Conservation (phyloP, 2,797 vertebrate genomes). For the Arnoldichthys spilopterus region DNA sequence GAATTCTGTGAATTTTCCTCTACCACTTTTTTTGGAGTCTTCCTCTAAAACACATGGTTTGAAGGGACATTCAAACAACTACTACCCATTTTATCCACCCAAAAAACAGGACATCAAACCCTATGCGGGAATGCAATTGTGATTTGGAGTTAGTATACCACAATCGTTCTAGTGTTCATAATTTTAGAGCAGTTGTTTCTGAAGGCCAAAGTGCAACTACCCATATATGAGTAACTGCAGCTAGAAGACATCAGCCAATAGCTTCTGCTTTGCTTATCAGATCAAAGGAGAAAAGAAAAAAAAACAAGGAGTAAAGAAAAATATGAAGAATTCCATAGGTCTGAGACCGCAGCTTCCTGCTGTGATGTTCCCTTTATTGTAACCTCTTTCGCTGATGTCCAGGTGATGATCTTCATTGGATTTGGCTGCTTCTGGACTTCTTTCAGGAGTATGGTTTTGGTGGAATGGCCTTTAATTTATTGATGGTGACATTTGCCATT, state of each 20-base stretch:
- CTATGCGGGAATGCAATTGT: too few relatives aligned
- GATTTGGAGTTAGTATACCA: not conserved
- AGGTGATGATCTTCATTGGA: constrained; percentile 87
- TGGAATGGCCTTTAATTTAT: constrained; percentile 83
- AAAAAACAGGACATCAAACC: too few relatives aligned
- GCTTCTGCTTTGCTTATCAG: constrained; percentile 65
- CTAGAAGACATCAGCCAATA: constrained; percentile 50
- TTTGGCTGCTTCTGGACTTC: constrained; percentile 85
- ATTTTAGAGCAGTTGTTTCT: not conserved
- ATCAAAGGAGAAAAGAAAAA: constrained; percentile 46
- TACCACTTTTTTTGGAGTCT: too few relatives aligned
- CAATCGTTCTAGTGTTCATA: too few relatives aligned
- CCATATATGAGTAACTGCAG: constrained; percentile 19
- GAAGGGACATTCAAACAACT: too few relatives aligned
- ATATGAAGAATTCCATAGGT: constrained; percentile 63
- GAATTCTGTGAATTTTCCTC: too few relatives aligned
- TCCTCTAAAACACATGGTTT: too few relatives aligned
- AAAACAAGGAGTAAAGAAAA: constrained; percentile 52
- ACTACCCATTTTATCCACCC: too few relatives aligned
- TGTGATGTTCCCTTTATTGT: constrained; percentile 75
- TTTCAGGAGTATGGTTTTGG: constrained; percentile 82
- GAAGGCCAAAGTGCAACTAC: constrained; percentile 68
- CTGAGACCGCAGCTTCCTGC: constrained; percentile 73
- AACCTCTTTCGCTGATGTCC: constrained; percentile 84
- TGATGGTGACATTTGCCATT: constrained; percentile 81